Percentiles rank a stretch among this genome's conserved stretches.
Evolutionary conservation across 1,140 invertebrate genomes (phyloP).

Genomic region (Trachymyrmex septentrionalis): DNA sequence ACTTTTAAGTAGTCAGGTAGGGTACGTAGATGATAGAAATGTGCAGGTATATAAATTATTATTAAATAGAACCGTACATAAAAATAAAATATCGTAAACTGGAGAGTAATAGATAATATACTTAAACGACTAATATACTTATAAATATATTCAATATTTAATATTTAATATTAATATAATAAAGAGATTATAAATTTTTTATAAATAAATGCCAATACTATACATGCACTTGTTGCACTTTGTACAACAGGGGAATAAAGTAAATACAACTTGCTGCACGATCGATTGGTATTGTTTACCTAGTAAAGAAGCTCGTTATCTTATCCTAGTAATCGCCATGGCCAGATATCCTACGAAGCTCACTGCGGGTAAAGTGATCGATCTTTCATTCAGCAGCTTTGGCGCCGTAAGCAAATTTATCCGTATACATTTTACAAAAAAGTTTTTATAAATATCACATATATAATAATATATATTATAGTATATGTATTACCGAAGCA

Average conservation of each 20-base stretch:
- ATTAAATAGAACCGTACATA: background rate
- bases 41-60: background rate
- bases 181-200: background rate
- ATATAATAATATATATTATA: background rate
- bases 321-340: constrained; percentile 65
- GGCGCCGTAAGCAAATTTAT: constrained; percentile 53
- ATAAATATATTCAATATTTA: no score
- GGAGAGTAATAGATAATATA: background rate
- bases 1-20: constrained; percentile 71
- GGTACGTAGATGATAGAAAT: constrained; percentile 6
- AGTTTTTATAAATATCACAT: background rate
- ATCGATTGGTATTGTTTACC: constrained; percentile 70
- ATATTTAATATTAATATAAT: no score
- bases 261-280: constrained; percentile 59
- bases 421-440: background rate
- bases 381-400: constrained; percentile 60
- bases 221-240: background rate
- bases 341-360: constrained; percentile 42
- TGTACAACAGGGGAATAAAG: constrained; percentile 57
- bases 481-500: no score
- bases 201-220: background rate
- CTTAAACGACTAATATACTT: background rate
- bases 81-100: background rate
- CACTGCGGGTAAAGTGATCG: constrained; percentile 61
- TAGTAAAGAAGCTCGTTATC: constrained; percentile 40